Evolutionary conservation across 2,113 vertebrate species (phyloP), one percentile per base, ranked within the genome.

Genomic region (Tetrao urogallus): DNA sequence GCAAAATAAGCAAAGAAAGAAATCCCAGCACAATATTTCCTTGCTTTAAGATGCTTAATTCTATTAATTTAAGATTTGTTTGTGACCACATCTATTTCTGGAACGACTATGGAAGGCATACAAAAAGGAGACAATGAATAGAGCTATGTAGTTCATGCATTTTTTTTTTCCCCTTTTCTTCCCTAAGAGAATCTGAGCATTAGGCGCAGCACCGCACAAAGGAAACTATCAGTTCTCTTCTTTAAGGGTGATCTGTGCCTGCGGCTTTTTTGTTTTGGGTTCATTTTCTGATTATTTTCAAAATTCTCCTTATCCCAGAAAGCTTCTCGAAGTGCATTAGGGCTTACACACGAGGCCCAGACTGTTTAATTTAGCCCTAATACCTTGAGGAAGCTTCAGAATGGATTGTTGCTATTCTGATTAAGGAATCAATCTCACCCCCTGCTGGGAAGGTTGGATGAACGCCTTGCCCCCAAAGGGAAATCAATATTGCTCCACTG

Each of bases 281-380:
- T 94, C 45, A 8, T 87, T 70, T 90, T 48, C 63, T 64, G 70
- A 80, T 82, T 83, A 69, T 90, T 94, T 88, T 73, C 73, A 91
- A 92, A 88, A 73, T 71, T 94, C 56, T 89, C 20, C 91, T 70
- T 50, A 83, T 34, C 76, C 54, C 79, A 56, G 60, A 87, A 93
- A 96, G 89, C 82, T 36, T 92, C 93, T 83, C 87, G 13, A 89
- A 74, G 66, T 95, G 88, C 93, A 92, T 93, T 91, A 94, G n/a
- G 70, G 91, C 92, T 95, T 94, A 92, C 48, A 79, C 63, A 82
- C 38, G 9, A 64, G 77, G 58, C 81, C 82, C 89, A 93, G 95
- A 92, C 91, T 94, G 80, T 94, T 94, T 95, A 96, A 95, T 94
- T 95, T 75, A 91, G 75, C 91, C 84, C 89, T 95, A 95, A 96